Conservation (phyloP, 2,797 vertebrate species). For the Nasua narica region DNA sequence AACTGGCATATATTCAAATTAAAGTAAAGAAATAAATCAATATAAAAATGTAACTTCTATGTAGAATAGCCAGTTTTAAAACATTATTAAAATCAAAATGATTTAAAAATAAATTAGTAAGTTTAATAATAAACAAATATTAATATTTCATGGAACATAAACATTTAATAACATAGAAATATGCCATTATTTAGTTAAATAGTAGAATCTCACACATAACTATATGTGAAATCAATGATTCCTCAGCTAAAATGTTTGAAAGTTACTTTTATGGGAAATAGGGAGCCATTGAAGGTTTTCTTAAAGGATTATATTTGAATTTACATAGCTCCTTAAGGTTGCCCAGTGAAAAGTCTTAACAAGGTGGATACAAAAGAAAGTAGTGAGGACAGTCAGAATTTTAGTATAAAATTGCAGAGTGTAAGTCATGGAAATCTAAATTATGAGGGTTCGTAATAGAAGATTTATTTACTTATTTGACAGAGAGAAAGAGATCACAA, state of each 20-base stretch:
- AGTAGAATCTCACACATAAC: not conserved
- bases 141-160: not conserved
- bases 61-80: not conserved
- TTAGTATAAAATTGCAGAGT: not conserved
- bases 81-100: not conserved
- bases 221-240: not conserved
- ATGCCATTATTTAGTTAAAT: not conserved
- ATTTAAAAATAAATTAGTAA: not conserved
- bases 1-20: not conserved
- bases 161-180: not conserved
- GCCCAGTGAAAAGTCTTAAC: not conserved
- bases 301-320: not conserved
- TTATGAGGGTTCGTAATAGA: not conserved
- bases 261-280: not conserved
- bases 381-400: not conserved
- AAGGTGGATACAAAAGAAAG: not conserved
- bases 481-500: no score
- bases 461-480: no score
- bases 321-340: not conserved
- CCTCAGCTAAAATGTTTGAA: not conserved
- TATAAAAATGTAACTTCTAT: not conserved
- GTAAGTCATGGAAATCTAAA: not conserved
- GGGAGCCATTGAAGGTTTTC: not conserved
- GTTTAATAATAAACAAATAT: not conserved
- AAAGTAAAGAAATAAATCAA: not conserved